Conservation (phyloP, 2,113 vertebrate genomes). For the Phylloscopus whistleri region DNA sequence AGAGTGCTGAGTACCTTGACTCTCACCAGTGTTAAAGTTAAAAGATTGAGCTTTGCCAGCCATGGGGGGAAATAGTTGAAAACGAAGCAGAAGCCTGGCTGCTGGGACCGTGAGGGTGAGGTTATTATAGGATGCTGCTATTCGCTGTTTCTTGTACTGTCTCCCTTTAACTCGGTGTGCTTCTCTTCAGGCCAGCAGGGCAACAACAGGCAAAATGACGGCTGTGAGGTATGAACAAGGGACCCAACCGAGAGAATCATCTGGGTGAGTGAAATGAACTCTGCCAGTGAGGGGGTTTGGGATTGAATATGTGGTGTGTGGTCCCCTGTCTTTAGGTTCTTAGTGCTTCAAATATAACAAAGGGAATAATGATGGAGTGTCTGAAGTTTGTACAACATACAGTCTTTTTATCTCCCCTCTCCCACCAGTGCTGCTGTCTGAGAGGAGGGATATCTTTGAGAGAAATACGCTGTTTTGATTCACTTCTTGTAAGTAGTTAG, state of each 20-base stretch:
- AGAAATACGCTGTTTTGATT: background rate
- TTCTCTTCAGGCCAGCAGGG: background rate
- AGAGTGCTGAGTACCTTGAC: accelerated
- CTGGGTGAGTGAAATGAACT: constrained; percentile 71
- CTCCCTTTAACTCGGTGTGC: background rate
- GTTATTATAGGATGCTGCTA: accelerated
- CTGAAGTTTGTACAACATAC: background rate
- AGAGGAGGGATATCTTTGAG: background rate
- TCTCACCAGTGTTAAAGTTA: accelerated
- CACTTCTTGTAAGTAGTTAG: background rate
- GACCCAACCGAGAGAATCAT: constrained; percentile 62
- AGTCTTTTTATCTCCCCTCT: background rate
- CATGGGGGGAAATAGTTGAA: no score
- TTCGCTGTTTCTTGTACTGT: background rate
- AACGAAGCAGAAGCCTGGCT: background rate
- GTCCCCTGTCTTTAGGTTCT: background rate
- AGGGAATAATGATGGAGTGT: background rate
- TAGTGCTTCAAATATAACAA: background rate
- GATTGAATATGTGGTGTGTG: background rate
- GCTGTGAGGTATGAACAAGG: constrained; percentile 77
- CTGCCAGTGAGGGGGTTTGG: no score
- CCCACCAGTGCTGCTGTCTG: background rate
- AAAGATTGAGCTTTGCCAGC: accelerated
- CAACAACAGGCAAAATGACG: constrained; percentile 68
- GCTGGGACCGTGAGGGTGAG: accelerated